Evolutionary conservation across 1,140 invertebrate genomes (phyloP).

Genomic region (Calephelis nemesis): DNA sequence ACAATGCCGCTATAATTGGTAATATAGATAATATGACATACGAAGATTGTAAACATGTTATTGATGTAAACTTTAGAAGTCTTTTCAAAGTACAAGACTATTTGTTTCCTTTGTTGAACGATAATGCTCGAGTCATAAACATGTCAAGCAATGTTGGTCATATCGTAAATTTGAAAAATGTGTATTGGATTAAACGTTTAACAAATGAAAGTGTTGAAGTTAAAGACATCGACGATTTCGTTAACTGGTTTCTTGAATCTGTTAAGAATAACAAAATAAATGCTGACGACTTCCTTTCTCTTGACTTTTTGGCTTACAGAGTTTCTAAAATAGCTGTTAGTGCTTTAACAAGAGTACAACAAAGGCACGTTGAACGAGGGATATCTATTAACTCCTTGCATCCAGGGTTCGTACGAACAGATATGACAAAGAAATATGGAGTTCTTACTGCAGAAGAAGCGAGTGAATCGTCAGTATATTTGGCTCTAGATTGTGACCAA

Average conservation of each 20-base stretch:
- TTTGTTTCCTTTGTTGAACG: slow-evolving; percentile 31
- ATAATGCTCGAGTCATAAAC: slow-evolving; percentile 35
- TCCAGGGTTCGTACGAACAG: slow-evolving; percentile 32
- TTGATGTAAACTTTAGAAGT: slow-evolving; percentile 33
- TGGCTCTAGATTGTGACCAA: slow-evolving; percentile 32
- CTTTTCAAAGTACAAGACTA: slow-evolving; percentile 30
- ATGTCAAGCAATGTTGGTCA: slow-evolving; percentile 34
- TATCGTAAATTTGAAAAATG: slow-evolving; percentile 30
- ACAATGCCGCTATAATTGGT: slow-evolving; percentile 87
- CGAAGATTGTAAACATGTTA: slow-evolving; percentile 22
- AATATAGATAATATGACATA: slow-evolving; percentile 52
- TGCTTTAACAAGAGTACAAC: slow-evolving; percentile 34
- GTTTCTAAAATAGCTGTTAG: slow-evolving; percentile 33
- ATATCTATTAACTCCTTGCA: slow-evolving; percentile 34
- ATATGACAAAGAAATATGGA: slow-evolving; percentile 20
- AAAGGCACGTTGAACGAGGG: slow-evolving; percentile 26
- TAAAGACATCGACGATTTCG: slow-evolving; percentile 30
- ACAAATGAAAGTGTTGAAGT: slow-evolving; percentile 22
- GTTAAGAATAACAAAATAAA: slow-evolving; percentile 29
- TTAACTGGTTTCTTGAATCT: slow-evolving; percentile 33
- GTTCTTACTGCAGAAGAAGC: slow-evolving; percentile 29
- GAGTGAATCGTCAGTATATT: slow-evolving; percentile 27
- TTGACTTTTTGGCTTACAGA: slow-evolving; percentile 21
- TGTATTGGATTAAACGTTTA: slow-evolving; percentile 30
- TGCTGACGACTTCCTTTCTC: slow-evolving; percentile 27